Evolutionary conservation across 2,113 vertebrate species (phyloP), one percentile per base, ranked within the genome.

Genomic region (Erinaceus europaeus): DNA sequence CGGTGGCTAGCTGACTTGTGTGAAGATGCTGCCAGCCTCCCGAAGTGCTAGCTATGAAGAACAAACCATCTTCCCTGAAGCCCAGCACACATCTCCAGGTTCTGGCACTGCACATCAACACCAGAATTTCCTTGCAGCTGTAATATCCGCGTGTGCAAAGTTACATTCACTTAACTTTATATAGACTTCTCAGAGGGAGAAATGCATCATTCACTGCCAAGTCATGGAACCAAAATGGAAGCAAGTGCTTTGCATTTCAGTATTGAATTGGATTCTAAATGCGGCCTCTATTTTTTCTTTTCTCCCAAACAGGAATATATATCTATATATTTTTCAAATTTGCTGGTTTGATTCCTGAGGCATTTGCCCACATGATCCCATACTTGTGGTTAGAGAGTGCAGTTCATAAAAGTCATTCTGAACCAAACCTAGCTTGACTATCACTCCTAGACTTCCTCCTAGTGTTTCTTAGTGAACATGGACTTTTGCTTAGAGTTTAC

Each of bases 191-290:
- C 86, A 0, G 11, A 79, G n/a, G 48, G 18, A 74, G 73, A 76
- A 57, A 23, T 2, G 4, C 61, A 34, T 80, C 75, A n/a, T n/a
- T n/a, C 21, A 32, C 25, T 34, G 80, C 80, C 77, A 83, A 89
- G 72, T 38, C 50, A 23, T 72, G 9, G 55, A 83, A 77, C 76
- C 57, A 86, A 80, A 75, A 86, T 76, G 84, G 62, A 89, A 92
- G 50, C 84, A 89, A 88, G 59, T 73, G 81, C 68, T 62, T 86
- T 79, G 84, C 90, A 86, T 84, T 86, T 90, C 67, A 89, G 68
- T 34, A 75, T 84, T 52, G 32, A 36, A 68, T 76, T 80, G 62
- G 57, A 73, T 86, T 76, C 52, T 68, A 76, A 80, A 86, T 0
- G 64, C 64, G 48, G n/a, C 10, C 12, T n/a, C n/a, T n/a, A 53